phyloP scores from a whole-genome alignment of 2,888 invertebrate genomes.

The Thymelicus lineola region DNA sequence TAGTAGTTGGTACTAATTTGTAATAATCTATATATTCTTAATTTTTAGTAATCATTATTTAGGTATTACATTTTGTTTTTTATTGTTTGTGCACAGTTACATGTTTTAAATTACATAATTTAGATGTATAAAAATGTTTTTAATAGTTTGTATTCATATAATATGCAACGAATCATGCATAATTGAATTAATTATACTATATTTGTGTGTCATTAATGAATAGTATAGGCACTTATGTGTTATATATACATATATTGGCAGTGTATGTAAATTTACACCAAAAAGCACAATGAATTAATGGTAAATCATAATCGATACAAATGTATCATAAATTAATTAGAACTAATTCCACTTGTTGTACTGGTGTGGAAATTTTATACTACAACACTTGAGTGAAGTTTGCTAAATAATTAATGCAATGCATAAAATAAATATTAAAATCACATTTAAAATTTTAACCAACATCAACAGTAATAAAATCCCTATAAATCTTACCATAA shows the following conservation, averaged over 20 bases:
- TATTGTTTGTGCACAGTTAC: neutral
- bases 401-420: neutral
- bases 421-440: neutral
- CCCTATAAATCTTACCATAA: constrained; percentile 29
- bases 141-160: neutral
- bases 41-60: too few species aligned
- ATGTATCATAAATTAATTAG: neutral
- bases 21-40: too few species aligned
- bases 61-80: neutral
- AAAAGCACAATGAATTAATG: neutral
- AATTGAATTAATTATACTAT: neutral
- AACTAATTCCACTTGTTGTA: neutral
- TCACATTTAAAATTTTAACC: neutral
- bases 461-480: constrained; percentile 3
- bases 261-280: neutral
- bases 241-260: neutral
- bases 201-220: neutral
- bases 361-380: neutral
- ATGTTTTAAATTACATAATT: neutral
- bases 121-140: too few species aligned
- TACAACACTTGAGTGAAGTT: neutral
- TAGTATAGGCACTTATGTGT: constrained; percentile 12
- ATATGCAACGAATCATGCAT: neutral
- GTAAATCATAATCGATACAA: neutral
- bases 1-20: neutral